These are phyloP conservation scores for Gobio gobio DNA, from an alignment of 2,113 vertebrate species.

Conservation along the genomic window DNA sequence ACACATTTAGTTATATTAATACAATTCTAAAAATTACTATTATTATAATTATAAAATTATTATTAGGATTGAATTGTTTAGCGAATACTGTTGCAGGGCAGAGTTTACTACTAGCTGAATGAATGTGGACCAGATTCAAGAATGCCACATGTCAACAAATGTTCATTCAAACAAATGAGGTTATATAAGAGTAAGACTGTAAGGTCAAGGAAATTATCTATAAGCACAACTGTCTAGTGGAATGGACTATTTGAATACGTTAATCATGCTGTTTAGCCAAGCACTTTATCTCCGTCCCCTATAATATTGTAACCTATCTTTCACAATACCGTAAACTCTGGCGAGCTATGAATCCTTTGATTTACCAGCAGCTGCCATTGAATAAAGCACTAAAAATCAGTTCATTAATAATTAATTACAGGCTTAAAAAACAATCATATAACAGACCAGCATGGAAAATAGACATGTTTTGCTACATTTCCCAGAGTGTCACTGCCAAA, in stretches of 20 bases:
- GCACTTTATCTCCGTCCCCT: background rate
- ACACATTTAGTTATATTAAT: no score
- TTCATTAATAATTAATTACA: slow-evolving; percentile 32
- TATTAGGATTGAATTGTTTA: slow-evolving; percentile 35
- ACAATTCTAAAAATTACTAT: no score
- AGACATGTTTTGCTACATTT: background rate
- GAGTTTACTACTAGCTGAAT: background rate
- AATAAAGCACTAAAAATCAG: slow-evolving; percentile 10
- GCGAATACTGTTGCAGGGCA: slow-evolving; percentile 58
- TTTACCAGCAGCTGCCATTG: slow-evolving; percentile 21
- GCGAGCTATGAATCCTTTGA: slow-evolving; percentile 18
- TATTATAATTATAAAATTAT: no score
- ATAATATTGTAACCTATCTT: slow-evolving; percentile 13
- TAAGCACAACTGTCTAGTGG: background rate
- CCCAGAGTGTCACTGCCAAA: background rate
- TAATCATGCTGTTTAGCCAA: background rate
- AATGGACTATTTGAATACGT: background rate
- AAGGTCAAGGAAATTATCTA: background rate
- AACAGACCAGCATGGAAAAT: background rate
- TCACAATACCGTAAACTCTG: background rate
- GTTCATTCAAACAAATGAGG: background rate
- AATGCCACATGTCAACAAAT: background rate
- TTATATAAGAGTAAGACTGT: background rate
- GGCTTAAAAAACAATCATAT: slow-evolving; percentile 15
- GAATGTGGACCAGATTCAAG: background rate